Percentiles rank a stretch among this genome's conserved stretches.
These are phyloP conservation scores for Chaetodon trifasciatus DNA, from an alignment of 2,797 vertebrate genomes.

Conservation along the genomic window DNA sequence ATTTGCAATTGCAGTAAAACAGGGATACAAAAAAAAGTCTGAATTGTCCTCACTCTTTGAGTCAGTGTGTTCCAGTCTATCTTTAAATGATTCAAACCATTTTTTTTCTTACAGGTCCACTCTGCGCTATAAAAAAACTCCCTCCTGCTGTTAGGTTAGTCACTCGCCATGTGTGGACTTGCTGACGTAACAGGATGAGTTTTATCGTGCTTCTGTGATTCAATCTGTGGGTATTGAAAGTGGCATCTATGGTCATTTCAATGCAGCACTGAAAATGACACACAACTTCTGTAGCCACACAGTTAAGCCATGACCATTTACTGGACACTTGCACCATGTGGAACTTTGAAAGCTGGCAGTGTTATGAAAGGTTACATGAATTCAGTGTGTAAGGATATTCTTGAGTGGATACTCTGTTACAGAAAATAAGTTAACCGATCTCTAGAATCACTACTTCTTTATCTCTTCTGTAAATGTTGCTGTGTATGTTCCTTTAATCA, in stretches of 20 bases:
- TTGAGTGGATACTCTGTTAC: too few species aligned
- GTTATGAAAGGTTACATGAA: neutral
- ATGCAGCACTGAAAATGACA: neutral
- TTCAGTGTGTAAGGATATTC: neutral
- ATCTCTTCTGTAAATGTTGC: neutral
- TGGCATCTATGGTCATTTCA: neutral
- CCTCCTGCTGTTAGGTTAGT: conserved; percentile 18
- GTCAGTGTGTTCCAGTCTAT: conserved; percentile 11
- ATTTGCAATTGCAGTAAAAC: neutral
- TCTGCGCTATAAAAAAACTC: conserved; percentile 4
- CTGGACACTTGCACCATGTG: neutral
- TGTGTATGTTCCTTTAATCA: too few species aligned
- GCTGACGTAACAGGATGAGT: conserved; percentile 40
- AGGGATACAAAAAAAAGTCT: neutral
- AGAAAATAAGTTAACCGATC: too few species aligned
- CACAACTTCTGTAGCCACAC: conserved; percentile 14
- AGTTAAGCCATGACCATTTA: neutral
- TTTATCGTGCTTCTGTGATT: conserved; percentile 22
- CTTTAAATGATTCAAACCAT: conserved; percentile 23
- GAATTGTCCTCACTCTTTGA: neutral
- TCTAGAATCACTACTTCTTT: neutral
- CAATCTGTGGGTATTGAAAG: conserved; percentile 10
- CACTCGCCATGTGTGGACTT: conserved; percentile 1
- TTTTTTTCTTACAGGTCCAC: conserved; percentile 7
- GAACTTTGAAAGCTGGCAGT: too few species aligned